A percentile compares a stretch with the other conserved stretches of the same genome.
Conservation (phyloP, 2,888 invertebrate genomes). For the Polymixis lichenea region DNA sequence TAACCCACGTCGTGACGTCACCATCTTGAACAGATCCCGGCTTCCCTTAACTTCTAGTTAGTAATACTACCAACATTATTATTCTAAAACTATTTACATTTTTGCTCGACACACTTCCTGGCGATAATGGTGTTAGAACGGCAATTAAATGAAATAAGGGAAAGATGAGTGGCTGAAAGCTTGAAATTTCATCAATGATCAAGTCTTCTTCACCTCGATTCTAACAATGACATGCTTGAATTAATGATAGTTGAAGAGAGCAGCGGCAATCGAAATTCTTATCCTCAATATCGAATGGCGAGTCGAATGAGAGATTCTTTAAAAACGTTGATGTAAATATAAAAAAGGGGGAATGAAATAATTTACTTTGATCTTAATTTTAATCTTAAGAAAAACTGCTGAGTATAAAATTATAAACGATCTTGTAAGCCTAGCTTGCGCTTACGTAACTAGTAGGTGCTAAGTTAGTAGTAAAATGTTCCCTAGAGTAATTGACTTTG, state of each 20-base stretch:
- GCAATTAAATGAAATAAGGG: constrained; percentile 72
- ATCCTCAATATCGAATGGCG: constrained; percentile 55
- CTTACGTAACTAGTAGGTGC: constrained; percentile 88
- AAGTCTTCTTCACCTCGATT: constrained; percentile 66
- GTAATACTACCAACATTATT: constrained; percentile 84
- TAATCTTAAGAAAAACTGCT: constrained; percentile 86
- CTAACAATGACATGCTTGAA: constrained; percentile 65
- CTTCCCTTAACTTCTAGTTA: constrained; percentile 80
- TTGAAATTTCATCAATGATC: constrained; percentile 90
- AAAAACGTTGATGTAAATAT: constrained; percentile 59
- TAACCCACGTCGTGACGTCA: constrained; percentile 67
- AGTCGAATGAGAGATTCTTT: constrained; percentile 54
- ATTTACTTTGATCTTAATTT: constrained; percentile 81
- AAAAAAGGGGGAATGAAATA: constrained; percentile 64
- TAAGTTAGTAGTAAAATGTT: constrained; percentile 93
- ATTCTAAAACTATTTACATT: constrained; percentile 84
- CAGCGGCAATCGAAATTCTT: constrained; percentile 74
- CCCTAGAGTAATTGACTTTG: constrained; percentile 96
- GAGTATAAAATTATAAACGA: constrained; percentile 90
- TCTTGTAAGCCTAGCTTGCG: constrained; percentile 87
- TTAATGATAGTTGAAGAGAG: constrained; percentile 63
- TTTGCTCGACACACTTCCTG: constrained; percentile 88
- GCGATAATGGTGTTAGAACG: constrained; percentile 75
- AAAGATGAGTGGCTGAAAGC: constrained; percentile 82
- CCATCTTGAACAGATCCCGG: constrained; percentile 81